Evolutionary conservation across 2,113 vertebrate species (phyloP).

Genomic region (Pseudonaja textilis): DNA sequence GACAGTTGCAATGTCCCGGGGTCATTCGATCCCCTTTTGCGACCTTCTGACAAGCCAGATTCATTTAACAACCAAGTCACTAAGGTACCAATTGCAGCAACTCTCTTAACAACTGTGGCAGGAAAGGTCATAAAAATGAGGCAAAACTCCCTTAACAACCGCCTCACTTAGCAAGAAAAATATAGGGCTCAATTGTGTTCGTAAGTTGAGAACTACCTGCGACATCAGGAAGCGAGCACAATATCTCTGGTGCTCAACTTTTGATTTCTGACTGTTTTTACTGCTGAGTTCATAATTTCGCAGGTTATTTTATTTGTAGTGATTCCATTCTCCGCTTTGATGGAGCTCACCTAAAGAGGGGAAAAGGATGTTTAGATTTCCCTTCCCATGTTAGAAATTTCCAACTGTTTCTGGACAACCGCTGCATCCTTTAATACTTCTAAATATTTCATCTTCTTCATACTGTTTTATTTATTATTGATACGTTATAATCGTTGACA

Average conservation of each 20-base stretch:
- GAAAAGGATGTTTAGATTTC: neutral
- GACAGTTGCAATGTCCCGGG: too few relatives aligned
- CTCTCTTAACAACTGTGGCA: too few relatives aligned
- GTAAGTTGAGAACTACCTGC: neutral
- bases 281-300: neutral
- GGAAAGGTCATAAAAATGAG: neutral
- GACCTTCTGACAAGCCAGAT: too few relatives aligned
- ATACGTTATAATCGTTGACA: constrained; percentile 12
- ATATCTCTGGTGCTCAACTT: neutral
- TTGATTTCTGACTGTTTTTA: neutral
- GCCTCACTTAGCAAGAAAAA: neutral
- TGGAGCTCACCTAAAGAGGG: neutral
- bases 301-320: constrained; percentile 3
- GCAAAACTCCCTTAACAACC: neutral
- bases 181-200: neutral
- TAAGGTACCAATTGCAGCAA: too few relatives aligned
- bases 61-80: too few relatives aligned
- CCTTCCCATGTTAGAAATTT: neutral
- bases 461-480: constrained; percentile 27
- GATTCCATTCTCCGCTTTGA: neutral
- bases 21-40: too few relatives aligned
- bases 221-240: neutral
- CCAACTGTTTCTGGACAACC: neutral
- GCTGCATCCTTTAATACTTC: neutral
- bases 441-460: constrained; percentile 16